Conservation (phyloP, 2,797 vertebrate genomes). For the Cynodonichthys magdalenae region DNA sequence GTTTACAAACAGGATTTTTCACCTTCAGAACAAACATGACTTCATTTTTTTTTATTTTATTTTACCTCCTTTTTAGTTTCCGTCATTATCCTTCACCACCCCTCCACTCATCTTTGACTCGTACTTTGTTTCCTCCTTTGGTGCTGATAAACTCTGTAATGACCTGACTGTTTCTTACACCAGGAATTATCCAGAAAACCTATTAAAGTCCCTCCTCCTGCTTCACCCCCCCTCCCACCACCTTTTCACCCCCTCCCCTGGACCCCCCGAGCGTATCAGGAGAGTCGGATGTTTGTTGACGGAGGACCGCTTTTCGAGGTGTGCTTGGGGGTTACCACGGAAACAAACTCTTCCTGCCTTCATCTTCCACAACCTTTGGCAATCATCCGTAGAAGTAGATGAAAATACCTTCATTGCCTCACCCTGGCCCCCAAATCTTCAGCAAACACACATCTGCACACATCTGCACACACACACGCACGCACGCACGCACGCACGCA, state of each 20-base stretch:
- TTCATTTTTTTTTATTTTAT: not conserved
- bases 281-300: conserved; percentile 81
- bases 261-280: conserved; percentile 39
- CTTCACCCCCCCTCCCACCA: conserved; percentile 56
- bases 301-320: conserved; percentile 79
- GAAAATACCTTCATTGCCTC: conserved; percentile 40
- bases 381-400: conserved; percentile 55
- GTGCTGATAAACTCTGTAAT: conserved; percentile 77
- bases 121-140: conserved; percentile 48
- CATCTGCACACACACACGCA: conserved; percentile 13
- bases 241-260: conserved; percentile 3
- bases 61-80: conserved; percentile 24
- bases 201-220: conserved; percentile 80
- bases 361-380: conserved; percentile 51
- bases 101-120: conserved; percentile 45
- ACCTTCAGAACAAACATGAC: conserved; percentile 47
- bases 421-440: conserved; percentile 1
- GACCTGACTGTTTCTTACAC: conserved; percentile 91
- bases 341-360: conserved; percentile 70
- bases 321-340: conserved; percentile 66
- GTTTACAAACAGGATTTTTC: conserved; percentile 80
- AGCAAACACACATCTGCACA: conserved; percentile 34
- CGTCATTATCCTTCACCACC: conserved; percentile 33
- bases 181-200: conserved; percentile 98
- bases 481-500: conserved; percentile 6